phyloP scores from a whole-genome alignment of 2,888 invertebrate species.

The Kryphioiulus occultus region DNA sequence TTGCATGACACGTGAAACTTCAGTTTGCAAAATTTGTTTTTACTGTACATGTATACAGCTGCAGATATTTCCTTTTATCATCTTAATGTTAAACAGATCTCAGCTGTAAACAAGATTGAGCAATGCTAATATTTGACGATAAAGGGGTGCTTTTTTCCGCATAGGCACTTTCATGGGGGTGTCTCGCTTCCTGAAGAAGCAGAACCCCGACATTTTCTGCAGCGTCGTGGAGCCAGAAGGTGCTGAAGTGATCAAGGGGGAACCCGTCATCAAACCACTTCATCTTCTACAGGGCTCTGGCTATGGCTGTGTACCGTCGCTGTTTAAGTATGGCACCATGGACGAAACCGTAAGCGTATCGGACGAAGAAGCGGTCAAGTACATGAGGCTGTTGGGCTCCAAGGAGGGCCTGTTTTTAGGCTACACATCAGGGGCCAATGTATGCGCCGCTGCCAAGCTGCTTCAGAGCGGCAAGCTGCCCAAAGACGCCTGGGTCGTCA shows the following conservation, averaged over 20 bases:
- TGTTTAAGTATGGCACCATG: background rate
- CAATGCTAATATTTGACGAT: too few species aligned
- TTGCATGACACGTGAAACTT: too few species aligned
- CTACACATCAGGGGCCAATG: constrained; percentile 19
- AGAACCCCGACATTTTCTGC: constrained; percentile 10
- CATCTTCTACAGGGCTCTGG: background rate
- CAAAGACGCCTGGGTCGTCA: constrained; percentile 7
- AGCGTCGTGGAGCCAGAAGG: background rate
- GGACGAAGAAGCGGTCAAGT: constrained; percentile 7
- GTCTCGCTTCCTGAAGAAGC: constrained; percentile 29
- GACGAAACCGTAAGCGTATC: background rate
- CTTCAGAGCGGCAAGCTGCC: constrained; percentile 11
- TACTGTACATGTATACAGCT: too few species aligned
- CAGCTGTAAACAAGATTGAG: too few species aligned
- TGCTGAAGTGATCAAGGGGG: background rate
- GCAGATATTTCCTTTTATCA: too few species aligned
- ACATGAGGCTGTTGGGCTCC: background rate
- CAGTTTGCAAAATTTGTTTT: too few species aligned
- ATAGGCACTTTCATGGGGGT: constrained; percentile 31
- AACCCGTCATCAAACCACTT: background rate
- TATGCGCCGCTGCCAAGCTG: background rate
- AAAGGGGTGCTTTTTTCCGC: background rate
- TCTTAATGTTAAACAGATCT: too few species aligned
- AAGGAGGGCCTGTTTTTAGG: background rate
- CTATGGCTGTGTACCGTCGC: background rate